Base-by-base conservation (phyloP, 2,888 invertebrate species). In the Microctonus aethiopoides region DNA sequence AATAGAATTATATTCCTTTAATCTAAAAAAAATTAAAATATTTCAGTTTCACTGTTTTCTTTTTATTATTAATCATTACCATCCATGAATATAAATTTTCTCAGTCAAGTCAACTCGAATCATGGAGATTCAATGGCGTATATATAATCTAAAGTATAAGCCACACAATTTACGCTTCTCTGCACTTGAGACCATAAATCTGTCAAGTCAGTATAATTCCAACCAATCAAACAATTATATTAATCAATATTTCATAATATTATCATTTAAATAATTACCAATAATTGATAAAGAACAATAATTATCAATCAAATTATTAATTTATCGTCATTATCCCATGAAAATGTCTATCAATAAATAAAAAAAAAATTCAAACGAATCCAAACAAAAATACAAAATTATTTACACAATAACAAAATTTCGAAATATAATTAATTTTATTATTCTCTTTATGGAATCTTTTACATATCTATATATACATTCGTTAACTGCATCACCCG, bases 141-240 rank as follows among this genome's bases (percentile, higher is more conserved):
- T 26, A 52, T 26, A 41, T 62, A 62, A 13, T 22, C 41, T n/a
- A 5, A 29, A 5, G 29, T 46, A n/a, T 46, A 16, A 20, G 16
- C 7, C 46, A 16, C 16, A 46, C 46, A 46, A 16, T 26, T 64
- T 22, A 64, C 34, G 51, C 24, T 39, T 56, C 56, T 65, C 56
- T 56, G 65, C 54, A 65, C 65, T 65, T 65, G 39, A 56, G 36
- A 65, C 65, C 32, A 24, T 65, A 51, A 67, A 67, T 59, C 24
- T 32, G 59, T 59, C 59, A 51, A 29, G 29, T 59, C 41, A 29
- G n/a, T n/a, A 24, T n/a, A 24, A 54, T 54, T 59, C 13, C 26
- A 39, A 66, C 57, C 41, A 67, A 29, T 26, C 54, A 29, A 36
- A 64, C 36, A 24, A 64, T 64, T 54, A n/a, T 54, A 29, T 11